phyloP scores from a whole-genome alignment of 2,888 invertebrate genomes.

The Drosophila incognita region DNA sequence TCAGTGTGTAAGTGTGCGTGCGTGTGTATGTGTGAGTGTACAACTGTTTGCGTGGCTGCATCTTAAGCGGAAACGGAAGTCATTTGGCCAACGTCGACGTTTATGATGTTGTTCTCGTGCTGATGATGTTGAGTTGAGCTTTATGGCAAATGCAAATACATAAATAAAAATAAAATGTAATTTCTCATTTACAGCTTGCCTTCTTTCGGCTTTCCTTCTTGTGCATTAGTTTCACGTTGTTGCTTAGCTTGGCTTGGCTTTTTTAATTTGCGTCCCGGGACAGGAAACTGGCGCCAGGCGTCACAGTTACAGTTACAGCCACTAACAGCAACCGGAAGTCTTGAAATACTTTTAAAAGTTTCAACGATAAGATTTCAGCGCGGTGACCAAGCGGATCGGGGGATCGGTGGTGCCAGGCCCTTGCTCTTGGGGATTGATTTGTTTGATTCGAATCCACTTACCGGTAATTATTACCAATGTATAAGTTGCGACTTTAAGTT shows the following conservation, averaged over 20 bases:
- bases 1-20: background rate
- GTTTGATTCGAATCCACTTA: slow-evolving; percentile 37
- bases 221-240: slow-evolving; percentile 18
- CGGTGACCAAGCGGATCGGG: background rate
- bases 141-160: slow-evolving; percentile 73
- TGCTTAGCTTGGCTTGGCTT: slow-evolving; percentile 3
- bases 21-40: slow-evolving; percentile 11
- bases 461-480: slow-evolving; percentile 33
- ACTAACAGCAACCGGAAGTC: slow-evolving; percentile 58
- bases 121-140: slow-evolving; percentile 62
- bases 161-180: slow-evolving; percentile 69
- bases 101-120: slow-evolving; percentile 58
- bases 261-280: slow-evolving; percentile 56
- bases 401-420: background rate
- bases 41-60: slow-evolving; percentile 51
- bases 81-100: slow-evolving; percentile 69
- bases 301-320: slow-evolving; percentile 35
- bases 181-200: slow-evolving; percentile 67
- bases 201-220: slow-evolving; percentile 6
- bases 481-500: background rate
- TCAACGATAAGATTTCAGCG: slow-evolving; percentile 21
- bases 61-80: slow-evolving; percentile 80
- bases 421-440: slow-evolving; percentile 9
- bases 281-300: slow-evolving; percentile 46
- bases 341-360: slow-evolving; percentile 64